Base-by-base conservation (phyloP, 2,113 vertebrate species). In the Ptyas mucosa region DNA sequence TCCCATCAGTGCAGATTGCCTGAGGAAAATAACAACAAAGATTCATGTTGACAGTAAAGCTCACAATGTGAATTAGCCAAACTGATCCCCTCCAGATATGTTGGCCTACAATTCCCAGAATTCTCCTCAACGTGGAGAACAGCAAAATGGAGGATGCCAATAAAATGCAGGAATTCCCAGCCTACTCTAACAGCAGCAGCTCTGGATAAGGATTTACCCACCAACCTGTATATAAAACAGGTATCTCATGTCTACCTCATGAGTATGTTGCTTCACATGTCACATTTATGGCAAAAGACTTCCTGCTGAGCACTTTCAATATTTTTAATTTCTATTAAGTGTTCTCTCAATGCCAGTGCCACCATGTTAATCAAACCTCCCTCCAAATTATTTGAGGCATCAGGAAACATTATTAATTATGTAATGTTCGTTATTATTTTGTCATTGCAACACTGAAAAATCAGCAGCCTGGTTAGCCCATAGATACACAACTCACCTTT, bases 1-100 rank as follows among this genome's bases (percentile, higher is more conserved):
- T 98, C 92, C 98, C 99, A 1, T 99, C 99, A 0, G 99, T 99
- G 95, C 99, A 99, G 86, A 99, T 97, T 0, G 99, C 99, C 99
- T 99, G 91, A 6, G 57, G 51, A 51, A 34, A 11, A 61, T 5
- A 18, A 39, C 8, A 64, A 15, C 75, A 81, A 21, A 81, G 75
- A 9, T 81, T 81, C 34, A 43, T 3, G 75, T 81, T 81, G 75
- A 21, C 8, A 81, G 49, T n/a, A 90, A 51, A 21, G 14, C 64
- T n/a, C 90, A 61, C 11, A 15, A 54, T 7, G 11, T 69, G 14
- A 15, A 69, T n/a, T 58, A 51, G 46, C 52, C 29, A 90, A 89
- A 57, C 34, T 15, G 21, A 55, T 18, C 8, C 15, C 81, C 3
- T 23, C 53, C 43, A 18, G 34, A 81, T 43, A 81, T 8, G 34